phyloP scores from a whole-genome alignment of 2,113 vertebrate species.

The Rhinogobius similis region DNA sequence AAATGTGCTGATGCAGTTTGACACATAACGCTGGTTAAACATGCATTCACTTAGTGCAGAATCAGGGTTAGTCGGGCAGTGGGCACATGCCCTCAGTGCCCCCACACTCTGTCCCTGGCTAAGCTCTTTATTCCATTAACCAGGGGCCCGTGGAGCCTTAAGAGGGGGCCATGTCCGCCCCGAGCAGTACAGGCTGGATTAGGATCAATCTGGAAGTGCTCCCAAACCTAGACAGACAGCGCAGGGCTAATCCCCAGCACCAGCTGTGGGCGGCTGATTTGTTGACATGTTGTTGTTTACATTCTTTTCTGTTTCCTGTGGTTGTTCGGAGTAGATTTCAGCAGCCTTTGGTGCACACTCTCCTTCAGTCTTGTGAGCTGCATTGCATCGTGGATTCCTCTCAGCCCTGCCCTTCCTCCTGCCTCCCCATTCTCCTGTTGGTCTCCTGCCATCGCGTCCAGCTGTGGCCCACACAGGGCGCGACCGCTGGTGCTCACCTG shows the following conservation, averaged over 20 bases:
- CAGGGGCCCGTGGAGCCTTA: constrained; percentile 23
- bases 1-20: constrained; percentile 2
- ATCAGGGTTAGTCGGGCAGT: constrained; percentile 51
- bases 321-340: constrained; percentile 39
- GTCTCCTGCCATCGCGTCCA: constrained; percentile 75
- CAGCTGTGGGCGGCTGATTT: constrained; percentile 55
- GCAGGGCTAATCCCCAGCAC: constrained; percentile 46
- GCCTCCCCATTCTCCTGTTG: constrained; percentile 58
- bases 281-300: constrained; percentile 56
- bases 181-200: constrained; percentile 48
- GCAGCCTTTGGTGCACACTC: constrained; percentile 55
- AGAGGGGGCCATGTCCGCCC: constrained; percentile 44
- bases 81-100: constrained; percentile 13
- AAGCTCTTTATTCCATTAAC: constrained; percentile 66
- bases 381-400: constrained; percentile 14
- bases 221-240: constrained; percentile 40
- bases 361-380: constrained; percentile 21
- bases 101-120: constrained; percentile 9
- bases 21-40: background rate
- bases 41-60: constrained; percentile 13
- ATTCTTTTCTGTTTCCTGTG: constrained; percentile 10
- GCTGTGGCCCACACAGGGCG: constrained; percentile 90
- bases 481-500: constrained; percentile 89
- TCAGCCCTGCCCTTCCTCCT: constrained; percentile 54
- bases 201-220: constrained; percentile 48